Evolutionary conservation across 2,797 vertebrate genomes (phyloP).

Genomic region (Sebastes dallii): DNA sequence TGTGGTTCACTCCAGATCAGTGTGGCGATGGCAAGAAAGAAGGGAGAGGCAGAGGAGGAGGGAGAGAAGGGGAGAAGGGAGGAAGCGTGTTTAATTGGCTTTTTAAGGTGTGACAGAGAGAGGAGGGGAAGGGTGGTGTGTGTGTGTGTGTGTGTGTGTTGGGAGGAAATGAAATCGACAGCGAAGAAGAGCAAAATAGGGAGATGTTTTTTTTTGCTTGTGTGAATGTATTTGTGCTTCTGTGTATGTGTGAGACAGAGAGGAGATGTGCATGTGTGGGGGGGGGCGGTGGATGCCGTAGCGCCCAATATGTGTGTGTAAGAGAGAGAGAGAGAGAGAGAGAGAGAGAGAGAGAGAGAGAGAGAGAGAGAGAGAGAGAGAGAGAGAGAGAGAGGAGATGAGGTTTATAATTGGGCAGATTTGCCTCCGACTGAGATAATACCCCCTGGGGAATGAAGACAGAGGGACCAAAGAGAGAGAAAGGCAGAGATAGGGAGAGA

Average conservation of each 20-base stretch:
- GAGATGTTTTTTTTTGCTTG: conserved; percentile 52
- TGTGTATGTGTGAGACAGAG: conserved; percentile 46
- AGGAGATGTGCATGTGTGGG: conserved; percentile 10
- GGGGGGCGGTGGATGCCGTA: conserved; percentile 33
- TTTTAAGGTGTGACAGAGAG: conserved; percentile 83
- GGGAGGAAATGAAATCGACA: conserved; percentile 64
- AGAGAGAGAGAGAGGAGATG: conserved; percentile 69
- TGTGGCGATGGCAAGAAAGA: conserved; percentile 60
- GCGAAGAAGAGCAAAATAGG: conserved; percentile 63
- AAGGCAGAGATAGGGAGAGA: conserved; percentile 46
- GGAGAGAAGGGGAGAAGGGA: conserved; percentile 64
- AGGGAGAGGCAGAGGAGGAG: conserved; percentile 45
- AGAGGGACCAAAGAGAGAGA: conserved; percentile 57
- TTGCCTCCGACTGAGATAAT: conserved; percentile 83
- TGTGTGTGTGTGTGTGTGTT: conserved; percentile 26
- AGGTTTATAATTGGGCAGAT: conserved; percentile 87
- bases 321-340: background rate
- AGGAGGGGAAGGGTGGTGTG: conserved; percentile 55
- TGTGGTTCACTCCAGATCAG: conserved; percentile 64
- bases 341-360: too few relatives aligned
- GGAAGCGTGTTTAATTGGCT: conserved; percentile 83
- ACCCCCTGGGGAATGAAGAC: conserved; percentile 78
- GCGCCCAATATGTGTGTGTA: conserved; percentile 18
- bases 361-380: background rate
- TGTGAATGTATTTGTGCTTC: conserved; percentile 51